Conservation (phyloP, 2,888 invertebrate species). For the Ophion costatus region DNA sequence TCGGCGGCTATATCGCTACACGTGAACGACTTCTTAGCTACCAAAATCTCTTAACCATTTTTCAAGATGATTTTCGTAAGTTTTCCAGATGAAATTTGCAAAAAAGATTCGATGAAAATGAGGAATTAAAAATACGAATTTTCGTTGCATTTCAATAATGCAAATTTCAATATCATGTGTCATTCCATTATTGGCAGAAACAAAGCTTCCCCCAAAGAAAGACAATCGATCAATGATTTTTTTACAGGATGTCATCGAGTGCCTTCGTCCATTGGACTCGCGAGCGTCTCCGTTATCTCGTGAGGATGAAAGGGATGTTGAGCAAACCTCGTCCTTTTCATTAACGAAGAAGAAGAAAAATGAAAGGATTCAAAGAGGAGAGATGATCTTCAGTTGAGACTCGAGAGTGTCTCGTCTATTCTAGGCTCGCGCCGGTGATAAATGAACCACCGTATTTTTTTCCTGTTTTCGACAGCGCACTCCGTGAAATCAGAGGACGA, state of each 20-base stretch:
- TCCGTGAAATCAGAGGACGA: constrained; percentile 20
- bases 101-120: no score
- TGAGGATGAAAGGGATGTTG: constrained; percentile 3
- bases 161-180: no score
- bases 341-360: constrained; percentile 9
- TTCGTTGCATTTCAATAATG: no score
- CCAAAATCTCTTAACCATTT: no score
- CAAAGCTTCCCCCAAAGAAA: no score
- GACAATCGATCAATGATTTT: no score
- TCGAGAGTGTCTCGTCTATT: constrained; percentile 35
- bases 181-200: no score
- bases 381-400: constrained; percentile 38
- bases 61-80: no score
- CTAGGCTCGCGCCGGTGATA: constrained; percentile 31
- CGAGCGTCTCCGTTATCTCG: neutral
- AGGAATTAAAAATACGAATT: no score
- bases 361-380: neutral
- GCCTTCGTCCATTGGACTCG: neutral
- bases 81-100: no score
- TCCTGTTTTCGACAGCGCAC: neutral
- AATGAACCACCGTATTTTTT: constrained; percentile 25
- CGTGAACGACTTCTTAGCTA: neutral
- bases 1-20: constrained; percentile 23
- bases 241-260: neutral
- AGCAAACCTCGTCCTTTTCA: constrained; percentile 36